Percentiles rank a stretch among this genome's conserved stretches.
These are phyloP conservation scores for Ectemnius lituratus DNA, from an alignment of 2,888 invertebrate species.

Conservation along the genomic window DNA sequence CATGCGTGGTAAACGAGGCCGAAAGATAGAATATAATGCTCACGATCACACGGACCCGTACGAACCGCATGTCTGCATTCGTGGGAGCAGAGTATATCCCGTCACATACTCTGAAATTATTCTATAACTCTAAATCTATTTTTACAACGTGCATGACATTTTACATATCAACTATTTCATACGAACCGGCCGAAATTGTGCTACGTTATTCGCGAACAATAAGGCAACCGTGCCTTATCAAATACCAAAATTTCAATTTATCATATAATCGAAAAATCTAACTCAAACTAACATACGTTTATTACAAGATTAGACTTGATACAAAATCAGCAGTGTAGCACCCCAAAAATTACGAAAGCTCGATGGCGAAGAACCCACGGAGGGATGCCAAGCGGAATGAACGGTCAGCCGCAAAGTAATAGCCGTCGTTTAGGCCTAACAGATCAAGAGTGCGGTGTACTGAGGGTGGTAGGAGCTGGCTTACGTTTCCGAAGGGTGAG, in stretches of 20 bases:
- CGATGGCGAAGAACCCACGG: too few species aligned
- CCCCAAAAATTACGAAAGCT: too few species aligned
- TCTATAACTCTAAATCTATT: too few species aligned
- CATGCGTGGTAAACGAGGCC: constrained; percentile 53
- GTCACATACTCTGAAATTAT: too few species aligned
- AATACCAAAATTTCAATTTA: neutral
- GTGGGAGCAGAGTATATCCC: neutral
- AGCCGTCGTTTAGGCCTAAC: constrained; percentile 27
- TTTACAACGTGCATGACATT: too few species aligned
- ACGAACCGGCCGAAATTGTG: too few species aligned
- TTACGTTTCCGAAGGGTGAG: constrained; percentile 28
- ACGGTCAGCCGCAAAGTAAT: constrained; percentile 59
- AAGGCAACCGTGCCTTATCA: neutral
- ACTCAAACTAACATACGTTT: too few species aligned
- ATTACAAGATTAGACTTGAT: too few species aligned
- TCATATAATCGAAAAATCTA: too few species aligned
- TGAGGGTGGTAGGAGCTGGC: constrained; percentile 21
- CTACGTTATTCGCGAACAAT: too few species aligned
- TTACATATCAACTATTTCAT: too few species aligned
- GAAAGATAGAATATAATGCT: constrained; percentile 43
- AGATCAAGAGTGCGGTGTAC: constrained; percentile 34
- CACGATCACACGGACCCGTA: neutral
- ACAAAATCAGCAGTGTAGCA: too few species aligned
- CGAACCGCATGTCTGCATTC: neutral
- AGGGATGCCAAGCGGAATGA: neutral